Percentiles rank a stretch among this genome's conserved stretches.
Evolutionary conservation across 1,140 invertebrate species (phyloP).

Genomic region (Diprion similis): DNA sequence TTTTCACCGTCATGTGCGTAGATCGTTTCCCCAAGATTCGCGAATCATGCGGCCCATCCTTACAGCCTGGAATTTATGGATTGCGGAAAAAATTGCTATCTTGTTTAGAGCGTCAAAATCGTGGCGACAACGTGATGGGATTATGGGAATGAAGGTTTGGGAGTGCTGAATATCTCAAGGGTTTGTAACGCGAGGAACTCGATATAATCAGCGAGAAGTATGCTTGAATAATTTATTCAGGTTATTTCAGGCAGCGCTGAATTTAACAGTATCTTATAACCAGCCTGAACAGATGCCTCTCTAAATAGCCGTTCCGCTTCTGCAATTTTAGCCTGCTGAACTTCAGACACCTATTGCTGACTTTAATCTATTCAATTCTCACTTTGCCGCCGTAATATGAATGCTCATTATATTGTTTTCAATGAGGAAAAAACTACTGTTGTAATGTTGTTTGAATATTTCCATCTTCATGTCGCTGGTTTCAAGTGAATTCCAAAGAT

Average conservation of each 20-base stretch:
- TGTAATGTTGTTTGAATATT: no score
- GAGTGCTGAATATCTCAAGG: neutral
- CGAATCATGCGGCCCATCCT: no score
- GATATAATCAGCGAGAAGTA: no score
- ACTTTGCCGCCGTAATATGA: neutral
- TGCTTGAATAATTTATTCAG: neutral
- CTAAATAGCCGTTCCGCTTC: neutral
- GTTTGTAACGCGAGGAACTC: neutral
- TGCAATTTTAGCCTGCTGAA: neutral
- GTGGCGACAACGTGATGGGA: neutral
- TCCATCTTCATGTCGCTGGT: no score
- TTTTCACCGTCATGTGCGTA: no score
- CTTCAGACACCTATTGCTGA: neutral
- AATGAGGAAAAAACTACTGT: neutral
- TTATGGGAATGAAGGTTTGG: neutral
- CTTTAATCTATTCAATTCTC: neutral
- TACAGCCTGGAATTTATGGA: no score
- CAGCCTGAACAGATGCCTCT: neutral
- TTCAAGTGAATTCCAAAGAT: no score
- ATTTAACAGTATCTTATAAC: neutral
- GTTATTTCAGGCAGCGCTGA: neutral
- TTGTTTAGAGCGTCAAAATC: no score
- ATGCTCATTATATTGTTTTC: neutral
- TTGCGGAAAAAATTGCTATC: no score
- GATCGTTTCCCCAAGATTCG: no score